These are phyloP conservation scores for Fukomys damarensis DNA, from an alignment of 2,113 vertebrate genomes.

Conservation along the genomic window DNA sequence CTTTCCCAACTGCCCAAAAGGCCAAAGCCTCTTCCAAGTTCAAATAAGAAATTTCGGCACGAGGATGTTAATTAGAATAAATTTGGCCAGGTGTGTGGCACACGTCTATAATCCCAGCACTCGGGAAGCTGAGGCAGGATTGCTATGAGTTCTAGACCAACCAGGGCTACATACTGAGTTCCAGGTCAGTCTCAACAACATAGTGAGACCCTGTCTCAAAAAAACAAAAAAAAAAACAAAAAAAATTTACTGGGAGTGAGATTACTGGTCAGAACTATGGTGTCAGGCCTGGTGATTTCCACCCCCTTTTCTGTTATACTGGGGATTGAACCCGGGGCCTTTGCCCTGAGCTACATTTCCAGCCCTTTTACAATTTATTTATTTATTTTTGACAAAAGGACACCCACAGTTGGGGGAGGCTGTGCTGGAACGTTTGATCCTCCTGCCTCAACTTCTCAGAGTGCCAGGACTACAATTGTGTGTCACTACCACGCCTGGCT, in stretches of 20 bases:
- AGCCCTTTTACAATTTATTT: not conserved
- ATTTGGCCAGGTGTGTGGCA: too few relatives aligned
- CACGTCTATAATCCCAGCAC: too few relatives aligned
- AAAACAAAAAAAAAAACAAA: not conserved
- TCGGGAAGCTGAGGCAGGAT: too few relatives aligned
- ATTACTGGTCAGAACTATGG: not conserved
- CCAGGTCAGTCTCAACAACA: too few relatives aligned
- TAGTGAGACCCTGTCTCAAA: too few relatives aligned
- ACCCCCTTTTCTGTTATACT: not conserved
- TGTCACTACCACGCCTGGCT: not conserved
- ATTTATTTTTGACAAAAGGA: too few relatives aligned
- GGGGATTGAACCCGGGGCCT: not conserved
- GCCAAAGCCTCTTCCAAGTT: not conserved
- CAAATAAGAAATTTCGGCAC: conserved; percentile 12
- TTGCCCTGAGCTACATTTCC: not conserved
- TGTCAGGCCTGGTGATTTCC: not conserved
- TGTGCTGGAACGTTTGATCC: not conserved
- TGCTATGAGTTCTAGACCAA: too few relatives aligned
- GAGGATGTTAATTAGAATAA: conserved; percentile 23
- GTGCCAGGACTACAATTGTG: not conserved
- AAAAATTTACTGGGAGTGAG: not conserved
- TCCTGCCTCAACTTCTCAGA: not conserved
- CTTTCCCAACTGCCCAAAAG: not conserved
- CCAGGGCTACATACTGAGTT: too few relatives aligned
- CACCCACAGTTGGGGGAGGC: too few relatives aligned